A percentile compares a stretch with the other conserved stretches of the same genome.
Conservation (phyloP, 1,140 invertebrate species). For the Ceratosolen solmsi region DNA sequence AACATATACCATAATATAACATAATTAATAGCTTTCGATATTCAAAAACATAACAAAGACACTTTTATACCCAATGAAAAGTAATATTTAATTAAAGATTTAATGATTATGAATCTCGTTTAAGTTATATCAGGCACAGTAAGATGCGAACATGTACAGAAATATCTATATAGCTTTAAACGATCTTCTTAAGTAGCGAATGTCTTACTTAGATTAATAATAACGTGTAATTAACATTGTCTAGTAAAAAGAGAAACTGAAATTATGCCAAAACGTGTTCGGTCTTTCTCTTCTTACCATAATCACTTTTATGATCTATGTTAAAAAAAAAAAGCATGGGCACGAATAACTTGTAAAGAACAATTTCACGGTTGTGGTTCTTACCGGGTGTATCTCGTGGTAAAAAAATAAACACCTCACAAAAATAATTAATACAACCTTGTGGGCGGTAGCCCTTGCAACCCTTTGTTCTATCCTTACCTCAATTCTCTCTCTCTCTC, state of each 20-base stretch:
- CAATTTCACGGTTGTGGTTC: background rate
- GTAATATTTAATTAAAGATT: too few species aligned
- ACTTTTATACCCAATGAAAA: too few species aligned
- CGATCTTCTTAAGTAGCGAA: background rate
- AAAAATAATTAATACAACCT: conserved; percentile 25
- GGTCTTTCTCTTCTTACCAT: background rate
- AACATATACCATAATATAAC: too few species aligned
- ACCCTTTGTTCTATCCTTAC: conserved; percentile 22
- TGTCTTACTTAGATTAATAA: background rate
- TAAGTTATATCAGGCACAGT: too few species aligned
- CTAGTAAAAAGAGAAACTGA: conserved; percentile 23
- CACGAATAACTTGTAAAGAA: background rate
- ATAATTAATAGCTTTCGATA: too few species aligned
- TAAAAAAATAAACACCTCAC: background rate
- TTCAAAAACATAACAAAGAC: too few species aligned
- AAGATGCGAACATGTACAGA: too few species aligned
- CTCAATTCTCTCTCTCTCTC: background rate
- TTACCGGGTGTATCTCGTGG: background rate
- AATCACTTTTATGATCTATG: background rate
- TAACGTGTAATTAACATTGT: conserved; percentile 14
- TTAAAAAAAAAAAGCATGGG: background rate
- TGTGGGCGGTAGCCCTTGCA: conserved; percentile 4
- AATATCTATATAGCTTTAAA: background rate
- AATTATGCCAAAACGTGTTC: background rate
- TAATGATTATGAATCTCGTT: too few species aligned